Conservation (phyloP, 2,888 invertebrate genomes). For the Cheilosia grossa region DNA sequence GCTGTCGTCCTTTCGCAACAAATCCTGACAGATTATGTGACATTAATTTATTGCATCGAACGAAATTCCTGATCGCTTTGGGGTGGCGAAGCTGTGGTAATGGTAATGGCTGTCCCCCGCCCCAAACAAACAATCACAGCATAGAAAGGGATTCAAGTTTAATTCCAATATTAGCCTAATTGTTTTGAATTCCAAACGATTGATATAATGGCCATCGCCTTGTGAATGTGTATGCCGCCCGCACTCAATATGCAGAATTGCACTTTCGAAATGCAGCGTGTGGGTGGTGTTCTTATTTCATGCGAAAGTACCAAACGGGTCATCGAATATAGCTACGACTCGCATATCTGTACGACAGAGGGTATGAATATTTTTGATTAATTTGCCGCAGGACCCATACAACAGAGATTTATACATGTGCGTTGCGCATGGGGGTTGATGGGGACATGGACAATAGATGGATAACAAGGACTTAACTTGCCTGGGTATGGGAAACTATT, state of each 20-base stretch:
- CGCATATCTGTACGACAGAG: slow-evolving; percentile 5
- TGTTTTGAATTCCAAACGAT: slow-evolving; percentile 69
- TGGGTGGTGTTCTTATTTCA: neutral
- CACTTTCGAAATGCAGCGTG: neutral
- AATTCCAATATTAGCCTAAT: slow-evolving; percentile 72
- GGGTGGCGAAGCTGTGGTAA: neutral
- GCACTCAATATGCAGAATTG: slow-evolving; percentile 2
- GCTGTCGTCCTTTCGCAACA: slow-evolving; percentile 54
- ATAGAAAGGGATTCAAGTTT: slow-evolving; percentile 54
- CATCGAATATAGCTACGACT: slow-evolving; percentile 10
- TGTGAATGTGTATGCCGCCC: too few relatives aligned
- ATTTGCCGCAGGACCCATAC: slow-evolving; percentile 47
- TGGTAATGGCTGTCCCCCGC: neutral
- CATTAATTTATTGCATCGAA: slow-evolving; percentile 72
- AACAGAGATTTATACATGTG: neutral
- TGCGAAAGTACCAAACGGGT: slow-evolving; percentile 17
- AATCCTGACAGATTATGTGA: slow-evolving; percentile 74
- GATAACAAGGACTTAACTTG: slow-evolving; percentile 28
- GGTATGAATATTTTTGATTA: slow-evolving; percentile 69
- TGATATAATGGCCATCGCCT: slow-evolving; percentile 44
- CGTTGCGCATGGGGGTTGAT: neutral
- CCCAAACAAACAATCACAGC: slow-evolving; percentile 38
- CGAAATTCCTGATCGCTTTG: slow-evolving; percentile 51
- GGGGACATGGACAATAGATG: slow-evolving; percentile 6
- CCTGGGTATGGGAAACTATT: slow-evolving; percentile 14